Conservation (phyloP, 2,888 invertebrate species). For the Hydrotaea diabolus region DNA sequence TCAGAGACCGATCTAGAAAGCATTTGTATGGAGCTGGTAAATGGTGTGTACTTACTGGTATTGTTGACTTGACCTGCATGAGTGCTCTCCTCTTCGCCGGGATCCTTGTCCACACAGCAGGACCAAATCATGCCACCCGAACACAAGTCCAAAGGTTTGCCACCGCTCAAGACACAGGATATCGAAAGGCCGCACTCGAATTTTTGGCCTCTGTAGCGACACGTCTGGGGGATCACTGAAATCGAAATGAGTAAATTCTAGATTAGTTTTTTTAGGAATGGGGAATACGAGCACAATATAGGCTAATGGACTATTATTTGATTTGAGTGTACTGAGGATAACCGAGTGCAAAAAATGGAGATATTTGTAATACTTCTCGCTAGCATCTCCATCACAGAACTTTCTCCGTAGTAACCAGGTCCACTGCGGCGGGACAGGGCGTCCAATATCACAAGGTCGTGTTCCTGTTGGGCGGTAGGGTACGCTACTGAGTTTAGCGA, state of each 20-base stretch:
- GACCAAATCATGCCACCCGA: slow-evolving; percentile 97
- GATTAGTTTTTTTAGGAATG: background rate
- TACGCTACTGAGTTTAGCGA: slow-evolving; percentile 70
- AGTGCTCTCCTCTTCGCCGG: slow-evolving; percentile 81
- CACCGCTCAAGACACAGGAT: slow-evolving; percentile 93
- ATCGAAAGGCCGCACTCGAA: slow-evolving; percentile 95
- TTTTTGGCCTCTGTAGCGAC: slow-evolving; percentile 91
- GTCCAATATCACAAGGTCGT: slow-evolving; percentile 88
- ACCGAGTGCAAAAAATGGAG: too few relatives aligned
- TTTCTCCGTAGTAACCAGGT: slow-evolving; percentile 82
- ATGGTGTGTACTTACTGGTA: slow-evolving; percentile 88
- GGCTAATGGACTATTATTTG: background rate
- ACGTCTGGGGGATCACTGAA: slow-evolving; percentile 93
- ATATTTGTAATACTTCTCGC: slow-evolving; percentile 86
- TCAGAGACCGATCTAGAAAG: background rate
- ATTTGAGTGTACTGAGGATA: background rate
- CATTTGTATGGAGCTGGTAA: background rate
- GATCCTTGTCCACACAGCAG: slow-evolving; percentile 92
- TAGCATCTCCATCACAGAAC: slow-evolving; percentile 90
- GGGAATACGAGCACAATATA: background rate
- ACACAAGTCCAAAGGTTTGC: slow-evolving; percentile 93
- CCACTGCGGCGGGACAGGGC: slow-evolving; percentile 85
- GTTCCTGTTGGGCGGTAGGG: slow-evolving; percentile 84
- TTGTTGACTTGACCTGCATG: slow-evolving; percentile 88
- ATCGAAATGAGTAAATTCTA: slow-evolving; percentile 72